Base-by-base conservation (phyloP, 2,797 vertebrate species). In the Sebastiscus tertius region DNA sequence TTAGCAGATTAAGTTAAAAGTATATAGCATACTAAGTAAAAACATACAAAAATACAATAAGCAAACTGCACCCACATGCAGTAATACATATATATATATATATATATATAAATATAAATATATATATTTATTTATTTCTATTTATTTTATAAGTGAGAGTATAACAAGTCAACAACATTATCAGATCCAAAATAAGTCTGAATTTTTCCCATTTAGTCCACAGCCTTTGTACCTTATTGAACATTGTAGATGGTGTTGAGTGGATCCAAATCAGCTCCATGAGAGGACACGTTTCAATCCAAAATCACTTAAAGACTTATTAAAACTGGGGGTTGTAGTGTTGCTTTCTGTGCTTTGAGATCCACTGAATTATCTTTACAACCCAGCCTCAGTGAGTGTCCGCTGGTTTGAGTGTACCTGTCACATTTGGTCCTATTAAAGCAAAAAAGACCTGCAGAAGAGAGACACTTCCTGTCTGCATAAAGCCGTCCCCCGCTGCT, bases 401-500 rank as follows among this genome's bases (percentile, higher is more conserved):
- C 66, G n/a, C 68, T 66, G 73, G 79, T 79, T 54, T 95, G 94
- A 96, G 94, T 96, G 95, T 96, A 97, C 97, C 97, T 98, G 97
- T 97, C 97, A 97, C 96, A 96, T 96, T 96, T 65, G 88, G 94
- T 95, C 94, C 95, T 94, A 95, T 96, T 96, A 96, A 96, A 97
- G 95, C 85, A 96, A 95, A 52, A 52, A 92, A 83, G 96, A 96
- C 95, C 93, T 94, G 94, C 94, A 93, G 96, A 97, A 87, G 88
- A 87, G 86, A 86, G 82, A 88, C 96, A 92, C 96, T 96, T 95
- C 91, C 95, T 93, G 90, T 96, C 96, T 95, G 96, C 95, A 95
- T 96, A 94, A 95, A 96, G 96, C 85, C 27, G 94, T 94, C 95
- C 96, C 97, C 98, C 94, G 97, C 98, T 98, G 97, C 96, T 97